phyloP scores from a whole-genome alignment of 1,140 invertebrate genomes.

The Oreohelix idahoensis region DNA sequence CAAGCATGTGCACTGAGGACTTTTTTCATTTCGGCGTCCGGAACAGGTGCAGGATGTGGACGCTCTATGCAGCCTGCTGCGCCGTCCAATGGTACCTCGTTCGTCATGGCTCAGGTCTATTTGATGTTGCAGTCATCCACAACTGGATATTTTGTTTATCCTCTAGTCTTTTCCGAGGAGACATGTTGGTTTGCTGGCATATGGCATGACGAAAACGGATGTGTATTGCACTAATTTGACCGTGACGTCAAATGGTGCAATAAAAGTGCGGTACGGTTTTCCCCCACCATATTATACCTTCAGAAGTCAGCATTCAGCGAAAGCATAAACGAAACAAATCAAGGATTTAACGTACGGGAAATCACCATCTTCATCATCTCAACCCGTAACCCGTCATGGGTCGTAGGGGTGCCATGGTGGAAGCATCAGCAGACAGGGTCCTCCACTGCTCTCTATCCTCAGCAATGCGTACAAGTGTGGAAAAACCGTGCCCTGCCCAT shows the following conservation, averaged over 20 bases:
- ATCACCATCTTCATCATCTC: too few species aligned
- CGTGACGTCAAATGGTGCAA: not conserved
- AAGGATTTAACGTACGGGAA: too few species aligned
- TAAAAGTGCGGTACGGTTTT: not conserved
- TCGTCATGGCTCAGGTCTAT: constrained; percentile 21
- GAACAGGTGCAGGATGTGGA: constrained; percentile 12
- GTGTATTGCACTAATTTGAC: not conserved
- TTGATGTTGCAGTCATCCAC: constrained; percentile 32
- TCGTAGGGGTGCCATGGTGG: too few species aligned
- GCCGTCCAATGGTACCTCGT: constrained; percentile 32
- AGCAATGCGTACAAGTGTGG: too few species aligned
- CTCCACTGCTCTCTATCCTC: too few species aligned
- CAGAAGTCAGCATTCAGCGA: too few species aligned
- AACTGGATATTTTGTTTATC: constrained; percentile 13
- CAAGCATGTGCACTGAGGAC: constrained; percentile 52
- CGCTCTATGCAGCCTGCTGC: constrained; percentile 30
- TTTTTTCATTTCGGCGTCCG: constrained; percentile 44
- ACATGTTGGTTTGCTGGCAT: constrained; percentile 31
- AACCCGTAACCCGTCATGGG: too few species aligned
- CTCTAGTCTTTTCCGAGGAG: constrained; percentile 2
- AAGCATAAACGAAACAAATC: too few species aligned
- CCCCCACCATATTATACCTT: not conserved
- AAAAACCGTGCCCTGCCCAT: too few species aligned
- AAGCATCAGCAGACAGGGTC: too few species aligned
- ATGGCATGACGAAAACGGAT: constrained; percentile 24